Evolutionary conservation across 2,797 vertebrate species (phyloP).

Genomic region (Cryptoblepharus egeriae): DNA sequence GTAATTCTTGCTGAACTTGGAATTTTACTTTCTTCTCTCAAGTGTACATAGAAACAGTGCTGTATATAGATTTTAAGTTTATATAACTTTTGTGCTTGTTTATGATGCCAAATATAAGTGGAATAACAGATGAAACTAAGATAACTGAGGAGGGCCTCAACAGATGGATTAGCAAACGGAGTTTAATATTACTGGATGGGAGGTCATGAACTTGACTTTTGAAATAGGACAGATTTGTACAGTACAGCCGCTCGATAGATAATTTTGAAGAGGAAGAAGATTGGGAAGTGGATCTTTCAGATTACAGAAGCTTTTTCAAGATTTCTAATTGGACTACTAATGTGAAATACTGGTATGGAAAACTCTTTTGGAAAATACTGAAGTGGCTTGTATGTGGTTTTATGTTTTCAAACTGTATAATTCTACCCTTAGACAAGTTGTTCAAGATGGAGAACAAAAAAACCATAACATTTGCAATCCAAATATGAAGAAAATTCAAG

Average conservation of each 20-base stretch:
- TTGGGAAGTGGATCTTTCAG: not conserved
- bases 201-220: conserved; percentile 12
- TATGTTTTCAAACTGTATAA: not conserved
- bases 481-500: not conserved
- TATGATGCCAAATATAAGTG: conserved; percentile 8
- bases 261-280: conserved; percentile 8
- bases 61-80: not conserved
- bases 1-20: not conserved
- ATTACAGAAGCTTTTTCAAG: not conserved
- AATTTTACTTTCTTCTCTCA: not conserved
- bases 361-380: not conserved
- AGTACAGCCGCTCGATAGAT: conserved; percentile 21
- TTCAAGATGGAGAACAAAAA: not conserved
- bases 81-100: conserved; percentile 14
- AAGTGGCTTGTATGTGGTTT: not conserved
- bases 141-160: conserved; percentile 25
- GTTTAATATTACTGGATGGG: conserved; percentile 27
- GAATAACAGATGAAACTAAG: conserved; percentile 25
- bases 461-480: not conserved
- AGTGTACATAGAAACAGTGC: not conserved
- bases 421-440: not conserved
- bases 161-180: conserved; percentile 25
- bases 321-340: not conserved
- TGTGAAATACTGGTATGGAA: not conserved
- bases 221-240: not conserved